Evolutionary conservation across 2,113 vertebrate species (phyloP).

Genomic region (Triplophysa rosa): DNA sequence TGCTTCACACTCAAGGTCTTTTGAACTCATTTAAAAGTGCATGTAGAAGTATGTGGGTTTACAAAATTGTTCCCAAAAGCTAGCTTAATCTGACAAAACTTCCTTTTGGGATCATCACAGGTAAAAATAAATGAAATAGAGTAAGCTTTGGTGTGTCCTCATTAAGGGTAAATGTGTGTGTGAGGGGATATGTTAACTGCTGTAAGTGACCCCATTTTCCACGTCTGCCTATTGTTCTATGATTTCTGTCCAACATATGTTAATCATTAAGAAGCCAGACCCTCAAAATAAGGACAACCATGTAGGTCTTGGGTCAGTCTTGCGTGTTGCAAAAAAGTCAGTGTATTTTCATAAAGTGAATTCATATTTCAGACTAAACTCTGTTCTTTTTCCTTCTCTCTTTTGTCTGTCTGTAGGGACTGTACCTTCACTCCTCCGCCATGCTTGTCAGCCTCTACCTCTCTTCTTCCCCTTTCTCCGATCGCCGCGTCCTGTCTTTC

Average conservation of each 20-base stretch:
- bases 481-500: slow-evolving; percentile 61
- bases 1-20: slow-evolving; percentile 28
- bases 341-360: not conserved
- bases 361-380: slow-evolving; percentile 35
- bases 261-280: slow-evolving; percentile 36
- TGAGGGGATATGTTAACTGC: slow-evolving; percentile 13
- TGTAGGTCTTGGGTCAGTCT: not conserved
- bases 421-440: slow-evolving; percentile 75
- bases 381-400: slow-evolving; percentile 40
- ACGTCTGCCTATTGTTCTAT: slow-evolving; percentile 15
- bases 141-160: not conserved
- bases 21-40: slow-evolving; percentile 16
- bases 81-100: not conserved
- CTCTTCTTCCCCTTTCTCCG: slow-evolving; percentile 70
- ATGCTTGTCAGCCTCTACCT: slow-evolving; percentile 79
- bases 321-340: not conserved
- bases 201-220: slow-evolving; percentile 25
- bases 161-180: not conserved
- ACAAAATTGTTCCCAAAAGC: not conserved
- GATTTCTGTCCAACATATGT: slow-evolving; percentile 26
- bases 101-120: not conserved
- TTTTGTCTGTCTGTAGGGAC: slow-evolving; percentile 65
- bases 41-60: slow-evolving; percentile 6
- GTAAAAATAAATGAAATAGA: not conserved
- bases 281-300: slow-evolving; percentile 5